These are phyloP conservation scores for Furcifer pardalis DNA, from an alignment of 2,797 vertebrate species.

Conservation along the genomic window DNA sequence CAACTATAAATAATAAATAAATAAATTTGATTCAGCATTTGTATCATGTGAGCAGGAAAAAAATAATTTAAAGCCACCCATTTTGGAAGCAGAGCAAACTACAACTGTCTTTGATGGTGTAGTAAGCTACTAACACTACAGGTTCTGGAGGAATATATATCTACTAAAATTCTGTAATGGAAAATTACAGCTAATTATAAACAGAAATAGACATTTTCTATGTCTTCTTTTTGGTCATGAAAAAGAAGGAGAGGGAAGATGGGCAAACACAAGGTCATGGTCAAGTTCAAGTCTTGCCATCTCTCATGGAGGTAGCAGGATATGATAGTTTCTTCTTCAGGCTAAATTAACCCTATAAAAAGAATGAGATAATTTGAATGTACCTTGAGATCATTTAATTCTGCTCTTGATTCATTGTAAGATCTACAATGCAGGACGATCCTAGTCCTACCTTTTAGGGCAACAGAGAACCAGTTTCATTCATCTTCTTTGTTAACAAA, in stretches of 20 bases:
- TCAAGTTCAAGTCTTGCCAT: neutral
- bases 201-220: neutral
- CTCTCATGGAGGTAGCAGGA: neutral
- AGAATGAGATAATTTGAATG: neutral
- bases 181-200: neutral
- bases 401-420: too few relatives aligned
- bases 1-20: too few relatives aligned
- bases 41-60: too few relatives aligned
- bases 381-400: neutral
- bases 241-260: neutral
- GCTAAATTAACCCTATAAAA: neutral
- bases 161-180: slow-evolving; percentile 81
- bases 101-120: too few relatives aligned
- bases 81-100: too few relatives aligned
- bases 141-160: slow-evolving; percentile 86
- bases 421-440: neutral
- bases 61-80: too few relatives aligned
- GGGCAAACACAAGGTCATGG: neutral
- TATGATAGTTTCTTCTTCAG: neutral
- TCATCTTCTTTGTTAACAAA: neutral
- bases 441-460: neutral
- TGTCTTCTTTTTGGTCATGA: neutral
- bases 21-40: too few relatives aligned
- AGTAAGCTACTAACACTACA: slow-evolving; percentile 91
- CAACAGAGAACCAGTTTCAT: neutral